A percentile compares a stretch with the other conserved stretches of the same genome.
Evolutionary conservation across 1,140 invertebrate genomes (phyloP).

Genomic region (Theocolax elegans): DNA sequence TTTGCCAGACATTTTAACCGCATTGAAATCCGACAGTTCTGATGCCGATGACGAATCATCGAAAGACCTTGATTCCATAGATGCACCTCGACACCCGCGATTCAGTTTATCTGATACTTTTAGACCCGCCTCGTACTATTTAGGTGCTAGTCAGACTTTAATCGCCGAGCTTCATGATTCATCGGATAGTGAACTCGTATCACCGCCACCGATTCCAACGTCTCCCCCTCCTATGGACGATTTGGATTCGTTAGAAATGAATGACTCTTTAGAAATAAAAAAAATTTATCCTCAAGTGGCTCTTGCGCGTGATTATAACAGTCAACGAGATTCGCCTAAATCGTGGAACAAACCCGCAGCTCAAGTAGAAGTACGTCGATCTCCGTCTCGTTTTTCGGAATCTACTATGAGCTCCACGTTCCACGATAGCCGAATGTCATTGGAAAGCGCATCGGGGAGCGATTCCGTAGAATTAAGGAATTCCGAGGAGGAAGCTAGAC

Average conservation of each 20-base stretch:
- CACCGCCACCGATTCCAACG: constrained; percentile 83
- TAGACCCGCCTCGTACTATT: constrained; percentile 86
- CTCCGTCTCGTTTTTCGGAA: constrained; percentile 55
- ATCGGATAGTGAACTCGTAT: constrained; percentile 83
- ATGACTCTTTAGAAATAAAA: constrained; percentile 56
- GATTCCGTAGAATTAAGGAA: constrained; percentile 69
- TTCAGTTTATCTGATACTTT: constrained; percentile 89
- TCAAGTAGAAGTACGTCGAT: constrained; percentile 53
- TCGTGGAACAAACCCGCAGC: constrained; percentile 55
- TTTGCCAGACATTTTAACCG: constrained; percentile 76
- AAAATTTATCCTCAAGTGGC: constrained; percentile 52
- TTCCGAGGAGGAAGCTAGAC: constrained; percentile 68
- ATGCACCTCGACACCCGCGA: constrained; percentile 75
- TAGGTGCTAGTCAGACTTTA: constrained; percentile 72
- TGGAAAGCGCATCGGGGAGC: constrained; percentile 58
- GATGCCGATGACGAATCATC: constrained; percentile 88
- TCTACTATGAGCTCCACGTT: constrained; percentile 55
- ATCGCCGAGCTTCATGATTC: constrained; percentile 79
- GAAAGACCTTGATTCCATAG: constrained; percentile 78
- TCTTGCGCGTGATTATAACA: constrained; percentile 41
- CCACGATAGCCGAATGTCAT: constrained; percentile 55
- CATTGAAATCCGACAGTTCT: constrained; percentile 77
- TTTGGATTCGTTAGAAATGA: constrained; percentile 67
- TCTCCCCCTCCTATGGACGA: constrained; percentile 79
- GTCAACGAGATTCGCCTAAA: constrained; percentile 49